phyloP scores from a whole-genome alignment of 1,140 invertebrate genomes.

The Harpegnathos saltator region DNA sequence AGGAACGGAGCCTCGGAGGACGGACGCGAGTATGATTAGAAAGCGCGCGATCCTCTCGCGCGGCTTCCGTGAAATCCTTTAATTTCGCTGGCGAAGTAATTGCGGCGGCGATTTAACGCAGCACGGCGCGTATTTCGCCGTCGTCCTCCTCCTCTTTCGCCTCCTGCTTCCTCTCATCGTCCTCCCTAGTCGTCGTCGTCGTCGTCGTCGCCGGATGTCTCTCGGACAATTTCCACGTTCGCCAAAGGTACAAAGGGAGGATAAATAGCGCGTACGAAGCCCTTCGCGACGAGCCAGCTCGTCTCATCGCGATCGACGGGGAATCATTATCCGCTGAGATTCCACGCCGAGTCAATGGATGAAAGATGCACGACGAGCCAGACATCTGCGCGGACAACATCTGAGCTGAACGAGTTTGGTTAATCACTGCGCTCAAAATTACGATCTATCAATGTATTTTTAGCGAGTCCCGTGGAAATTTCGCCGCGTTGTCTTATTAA shows the following conservation, averaged over 20 bases:
- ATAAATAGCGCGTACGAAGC: slow-evolving; percentile 18
- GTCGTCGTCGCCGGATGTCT: slow-evolving; percentile 1
- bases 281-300: background rate
- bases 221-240: slow-evolving; percentile 42
- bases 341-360: background rate
- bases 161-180: no score
- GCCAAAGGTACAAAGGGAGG: slow-evolving; percentile 13
- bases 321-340: slow-evolving; percentile 10
- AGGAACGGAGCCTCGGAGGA: slow-evolving; percentile 1
- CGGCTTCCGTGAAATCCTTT: slow-evolving; percentile 53
- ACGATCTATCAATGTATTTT: no score
- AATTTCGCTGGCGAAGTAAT: slow-evolving; percentile 56
- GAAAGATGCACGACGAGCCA: background rate
- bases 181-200: background rate
- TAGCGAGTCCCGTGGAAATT: background rate
- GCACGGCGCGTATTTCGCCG: background rate
- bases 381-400: no score
- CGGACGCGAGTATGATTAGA: slow-evolving; percentile 45
- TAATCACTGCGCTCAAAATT: no score
- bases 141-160: background rate
- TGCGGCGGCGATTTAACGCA: slow-evolving; percentile 40
- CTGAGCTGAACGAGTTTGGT: no score
- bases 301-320: slow-evolving; percentile 27
- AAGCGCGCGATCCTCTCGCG: slow-evolving; percentile 31
- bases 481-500: slow-evolving; percentile 6